These are phyloP conservation scores for Galendromus occidentalis DNA, from an alignment of 1,140 invertebrate species.

Conservation along the genomic window DNA sequence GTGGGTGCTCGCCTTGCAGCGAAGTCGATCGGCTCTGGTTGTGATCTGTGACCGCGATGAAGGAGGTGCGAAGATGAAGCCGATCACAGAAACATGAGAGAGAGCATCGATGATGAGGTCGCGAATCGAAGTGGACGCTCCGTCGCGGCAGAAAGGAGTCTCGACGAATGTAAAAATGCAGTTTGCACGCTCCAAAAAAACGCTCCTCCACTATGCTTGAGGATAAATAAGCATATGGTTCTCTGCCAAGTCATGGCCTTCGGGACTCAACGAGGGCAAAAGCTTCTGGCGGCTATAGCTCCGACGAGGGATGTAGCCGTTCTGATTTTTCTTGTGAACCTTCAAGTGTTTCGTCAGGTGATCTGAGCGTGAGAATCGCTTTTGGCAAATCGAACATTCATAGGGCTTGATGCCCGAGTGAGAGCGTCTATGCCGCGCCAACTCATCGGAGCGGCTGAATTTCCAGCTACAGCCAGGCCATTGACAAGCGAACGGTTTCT, in stretches of 20 bases:
- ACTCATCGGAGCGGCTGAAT: conserved; percentile 79
- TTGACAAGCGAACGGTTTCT: conserved; percentile 75
- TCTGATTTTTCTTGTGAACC: conserved; percentile 37
- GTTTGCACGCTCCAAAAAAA: neutral
- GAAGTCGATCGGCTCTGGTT: neutral
- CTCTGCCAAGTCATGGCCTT: neutral
- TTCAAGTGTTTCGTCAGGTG: conserved; percentile 72
- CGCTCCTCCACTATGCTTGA: neutral
- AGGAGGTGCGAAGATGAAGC: neutral
- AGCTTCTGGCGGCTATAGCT: conserved; percentile 8
- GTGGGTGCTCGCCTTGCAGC: no score
- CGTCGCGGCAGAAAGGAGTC: no score
- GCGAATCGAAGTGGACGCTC: no score
- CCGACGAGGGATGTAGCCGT: conserved; percentile 15
- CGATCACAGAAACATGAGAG: neutral
- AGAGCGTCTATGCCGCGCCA: conserved; percentile 56
- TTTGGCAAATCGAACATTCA: conserved; percentile 55
- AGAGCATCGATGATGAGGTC: no score
- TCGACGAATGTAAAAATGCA: no score
- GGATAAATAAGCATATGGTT: neutral
- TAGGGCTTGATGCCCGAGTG: conserved; percentile 71
- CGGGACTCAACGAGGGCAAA: neutral
- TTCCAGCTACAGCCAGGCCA: conserved; percentile 82
- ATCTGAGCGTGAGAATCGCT: conserved; percentile 68
- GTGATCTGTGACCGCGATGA: neutral